A percentile compares a stretch with the other conserved stretches of the same genome.
These are phyloP conservation scores for Polylopha cassiicola DNA, from an alignment of 2,888 invertebrate species.

Conservation along the genomic window DNA sequence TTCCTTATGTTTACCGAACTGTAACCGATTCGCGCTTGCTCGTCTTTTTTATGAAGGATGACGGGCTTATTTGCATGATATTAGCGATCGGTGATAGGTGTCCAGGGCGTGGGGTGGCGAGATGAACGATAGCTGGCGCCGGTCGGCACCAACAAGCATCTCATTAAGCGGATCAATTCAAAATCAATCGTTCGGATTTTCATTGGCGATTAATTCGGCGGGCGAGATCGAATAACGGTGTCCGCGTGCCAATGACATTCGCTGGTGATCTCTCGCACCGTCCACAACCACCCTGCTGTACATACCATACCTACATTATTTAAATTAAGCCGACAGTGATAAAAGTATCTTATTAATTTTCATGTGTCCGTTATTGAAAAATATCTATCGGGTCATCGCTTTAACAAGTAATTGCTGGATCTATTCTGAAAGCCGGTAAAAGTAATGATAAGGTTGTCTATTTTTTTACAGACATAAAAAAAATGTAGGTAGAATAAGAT, in stretches of 20 bases:
- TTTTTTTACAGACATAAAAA: too few species aligned
- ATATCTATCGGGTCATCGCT: constrained; percentile 4
- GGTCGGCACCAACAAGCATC: constrained; percentile 56
- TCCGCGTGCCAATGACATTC: constrained; percentile 73
- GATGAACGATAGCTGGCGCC: constrained; percentile 57
- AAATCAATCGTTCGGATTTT: constrained; percentile 65
- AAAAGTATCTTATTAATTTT: constrained; percentile 15
- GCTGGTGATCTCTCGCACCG: constrained; percentile 50
- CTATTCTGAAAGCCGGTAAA: too few species aligned
- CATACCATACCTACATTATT: constrained; percentile 14
- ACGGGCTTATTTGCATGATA: constrained; percentile 35
- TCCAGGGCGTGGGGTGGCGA: constrained; percentile 45
- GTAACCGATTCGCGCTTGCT: constrained; percentile 18
- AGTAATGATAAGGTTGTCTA: too few species aligned
- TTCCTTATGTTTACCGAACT: too few species aligned
- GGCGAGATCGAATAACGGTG: constrained; percentile 74
- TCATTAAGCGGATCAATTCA: constrained; percentile 66
- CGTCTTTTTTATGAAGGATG: constrained; percentile 23
- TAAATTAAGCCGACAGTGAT: constrained; percentile 15
- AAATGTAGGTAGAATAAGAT: too few species aligned
- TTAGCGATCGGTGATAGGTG: constrained; percentile 33
- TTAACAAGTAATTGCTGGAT: not conserved
- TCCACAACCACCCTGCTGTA: constrained; percentile 27
- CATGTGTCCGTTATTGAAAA: constrained; percentile 19
- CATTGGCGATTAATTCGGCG: constrained; percentile 73